phyloP scores from a whole-genome alignment of 2,888 invertebrate species.

The Dicyrtoma fusca region DNA sequence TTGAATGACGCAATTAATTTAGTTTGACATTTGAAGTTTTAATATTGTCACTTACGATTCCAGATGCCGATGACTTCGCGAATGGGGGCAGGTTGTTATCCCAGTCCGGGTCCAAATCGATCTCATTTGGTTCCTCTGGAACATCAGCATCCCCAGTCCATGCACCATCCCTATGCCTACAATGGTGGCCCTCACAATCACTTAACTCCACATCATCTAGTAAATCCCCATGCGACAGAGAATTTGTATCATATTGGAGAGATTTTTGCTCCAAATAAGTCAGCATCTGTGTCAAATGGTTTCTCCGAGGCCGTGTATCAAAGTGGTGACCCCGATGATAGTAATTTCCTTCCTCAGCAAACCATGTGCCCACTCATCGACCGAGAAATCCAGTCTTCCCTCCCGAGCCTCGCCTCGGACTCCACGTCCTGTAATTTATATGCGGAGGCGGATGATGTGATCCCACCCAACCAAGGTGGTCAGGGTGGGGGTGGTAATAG shows the following conservation, averaged over 20 bases:
- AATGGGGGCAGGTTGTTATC: conserved; percentile 52
- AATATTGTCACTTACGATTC: conserved; percentile 5
- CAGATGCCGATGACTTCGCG: conserved; percentile 55
- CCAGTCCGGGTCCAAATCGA: conserved; percentile 56
- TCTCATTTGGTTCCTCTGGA: conserved; percentile 56
- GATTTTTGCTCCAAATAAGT: conserved; percentile 56
- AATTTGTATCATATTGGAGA: conserved; percentile 56
- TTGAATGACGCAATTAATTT: background rate
- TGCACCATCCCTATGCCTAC: conserved; percentile 43
- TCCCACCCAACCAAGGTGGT: conserved; percentile 34
- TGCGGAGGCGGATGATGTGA: conserved; percentile 56
- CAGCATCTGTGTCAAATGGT: conserved; percentile 54
- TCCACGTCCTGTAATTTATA: conserved; percentile 56
- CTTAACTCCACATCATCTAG: conserved; percentile 44
- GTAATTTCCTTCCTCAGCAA: conserved; percentile 52
- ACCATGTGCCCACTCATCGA: conserved; percentile 59
- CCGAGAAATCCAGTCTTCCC: conserved; percentile 63
- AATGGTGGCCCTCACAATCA: conserved; percentile 27
- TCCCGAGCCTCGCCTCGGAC: conserved; percentile 59
- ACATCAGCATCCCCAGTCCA: conserved; percentile 42
- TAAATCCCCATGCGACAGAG: conserved; percentile 48
- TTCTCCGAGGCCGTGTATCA: conserved; percentile 56
- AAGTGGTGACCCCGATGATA: conserved; percentile 56
- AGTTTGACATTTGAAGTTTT: conserved; percentile 2
- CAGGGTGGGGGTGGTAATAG: conserved; percentile 35